Evolutionary conservation across 2,113 vertebrate genomes (phyloP), one percentile per base, ranked within the genome.

Genomic region (Mus pahari): DNA sequence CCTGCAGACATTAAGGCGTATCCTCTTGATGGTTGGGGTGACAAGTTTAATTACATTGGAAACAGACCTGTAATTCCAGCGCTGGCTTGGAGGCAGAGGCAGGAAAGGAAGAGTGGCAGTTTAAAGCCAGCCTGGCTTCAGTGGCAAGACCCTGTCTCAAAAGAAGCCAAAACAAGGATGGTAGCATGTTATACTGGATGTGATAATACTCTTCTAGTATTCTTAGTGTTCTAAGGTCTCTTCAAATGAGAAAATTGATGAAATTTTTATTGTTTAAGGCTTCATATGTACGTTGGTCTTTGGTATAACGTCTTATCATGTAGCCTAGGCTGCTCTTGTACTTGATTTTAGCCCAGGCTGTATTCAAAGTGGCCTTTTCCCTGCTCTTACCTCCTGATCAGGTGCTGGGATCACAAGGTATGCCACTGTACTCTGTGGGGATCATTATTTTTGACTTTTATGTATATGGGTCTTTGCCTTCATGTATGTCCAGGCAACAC

Each of bases 221-320:
- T 83, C 36, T 93, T 86, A 45, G 14, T 78, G 10, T 62, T 90
- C 62, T 86, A 24, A 66, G 66, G 33, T 77, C 26, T 92, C 22
- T 95, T 94, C 42, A 84, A 79, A 87, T 81, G 45, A 95, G 71
- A 62, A 93, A 68, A 39, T 22, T 71, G 88, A 75, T 68, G 70
- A 39, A 39, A 20, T n/a, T 39, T 39, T 86, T 50, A 83, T 70
- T 86, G 11, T 86, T 70, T 68, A 53, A 55, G 77, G 22, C 33
- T 87, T 77, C 7, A 4, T 88, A 28, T 22, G 5, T 68, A 17
- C 50, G 12, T 17, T 16, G 31, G 28, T 53, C 16, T 50, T 48
- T 74, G 20, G 22, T 26, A 74, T 45, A 74, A 45, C 39, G 42
- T 24, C 71, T 74, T 42, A 22, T 45, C 39, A 26, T 45, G 9